Base-by-base conservation (phyloP, 2,113 vertebrate genomes). In the Limanda limanda region DNA sequence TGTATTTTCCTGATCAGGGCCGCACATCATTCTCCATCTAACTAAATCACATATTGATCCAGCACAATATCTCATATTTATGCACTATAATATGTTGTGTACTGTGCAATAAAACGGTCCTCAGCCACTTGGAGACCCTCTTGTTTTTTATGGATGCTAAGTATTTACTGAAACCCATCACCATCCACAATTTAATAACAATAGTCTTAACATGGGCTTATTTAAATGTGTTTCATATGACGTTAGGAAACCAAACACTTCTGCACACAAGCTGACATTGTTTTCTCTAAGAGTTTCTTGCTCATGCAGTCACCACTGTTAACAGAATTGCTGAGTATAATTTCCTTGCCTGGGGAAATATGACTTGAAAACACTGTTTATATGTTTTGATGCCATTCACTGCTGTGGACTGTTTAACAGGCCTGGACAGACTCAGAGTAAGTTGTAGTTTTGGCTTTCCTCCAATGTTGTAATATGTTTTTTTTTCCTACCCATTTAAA, bases 11-110 rank as follows among this genome's bases (percentile, higher is more conserved):
- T 59, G 71, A 68, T 70, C 83, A 67, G 81, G 70, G 69, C 74
- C 65, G 63, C 77, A 57, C 88, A 91, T 92, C 90, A 89, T 90
- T 92, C 87, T 90, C 84, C 84, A 90, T 93, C 84, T 66, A 23
- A 73, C 78, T 78, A 82, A 92, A 91, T 91, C 89, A 89, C 37
- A 56, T 90, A 91, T 92, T 88, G 90, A 93, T 93, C 84, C 87
- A 71, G 64, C 59, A 57, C 84, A 80, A 77, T 77, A 63, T 87
- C 82, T 91, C 85, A 90, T 91, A 88, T 90, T 88, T 79, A 89
- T 87, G 87, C 80, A 56, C 81, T 67, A 70, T 84, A 85, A 89
- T 88, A 79, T 47, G 61, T 67, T 68, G 78, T 85, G 88, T 74
- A 86, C 62, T 54, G 76, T 70, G 81, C 78, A 82, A 76, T 71